Base-by-base conservation (phyloP, 1,140 invertebrate genomes). In the Camponotus floridanus region DNA sequence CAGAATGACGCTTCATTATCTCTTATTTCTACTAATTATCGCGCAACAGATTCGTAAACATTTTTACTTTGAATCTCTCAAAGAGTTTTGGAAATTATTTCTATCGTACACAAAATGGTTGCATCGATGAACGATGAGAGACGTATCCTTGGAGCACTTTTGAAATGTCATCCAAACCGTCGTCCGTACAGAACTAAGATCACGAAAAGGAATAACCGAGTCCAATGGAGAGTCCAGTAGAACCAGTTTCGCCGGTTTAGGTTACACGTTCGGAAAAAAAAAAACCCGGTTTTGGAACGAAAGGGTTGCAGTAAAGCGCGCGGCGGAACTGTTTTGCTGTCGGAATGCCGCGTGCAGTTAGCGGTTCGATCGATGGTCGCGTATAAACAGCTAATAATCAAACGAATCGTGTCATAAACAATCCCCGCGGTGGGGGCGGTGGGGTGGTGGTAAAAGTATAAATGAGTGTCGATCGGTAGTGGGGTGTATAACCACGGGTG, bases 341-440 rank as follows among this genome's bases (percentile, higher is more conserved):
- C 78, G 90, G 73, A 90, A 91, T 68, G 89, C 88, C 91, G 88
- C 89, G 90, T 92, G 87, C 87, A 87, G 85, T 92, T 88, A 86
- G 87, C 87, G 84, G 80, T 87, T 84, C 90, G 92, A 93, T 94
- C 93, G 91, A 94, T 93, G 91, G 59, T 83, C 88, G 88, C 88
- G 92, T 92, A 93, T 94, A 94, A 95, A 92, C 92, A 94, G 93
- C 94, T 95, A 94, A 95, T 95, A 94, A 94, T 94, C 92, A 93
- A 94, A 94, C 91, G 93, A 94, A 94, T 93, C 91, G 93, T 92
- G 92, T 93, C 92, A 93, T 93, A 94, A 94, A 93, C 92, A 94
- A 92, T 94, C 85, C 87, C 83, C 67, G 74, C 87, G 80, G 83
- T 74, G 70, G 78, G 74, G 65, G 64, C 61, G 86, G 87, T 78